Conservation (phyloP, 2,113 vertebrate genomes). For the Lanius ludovicianus region DNA sequence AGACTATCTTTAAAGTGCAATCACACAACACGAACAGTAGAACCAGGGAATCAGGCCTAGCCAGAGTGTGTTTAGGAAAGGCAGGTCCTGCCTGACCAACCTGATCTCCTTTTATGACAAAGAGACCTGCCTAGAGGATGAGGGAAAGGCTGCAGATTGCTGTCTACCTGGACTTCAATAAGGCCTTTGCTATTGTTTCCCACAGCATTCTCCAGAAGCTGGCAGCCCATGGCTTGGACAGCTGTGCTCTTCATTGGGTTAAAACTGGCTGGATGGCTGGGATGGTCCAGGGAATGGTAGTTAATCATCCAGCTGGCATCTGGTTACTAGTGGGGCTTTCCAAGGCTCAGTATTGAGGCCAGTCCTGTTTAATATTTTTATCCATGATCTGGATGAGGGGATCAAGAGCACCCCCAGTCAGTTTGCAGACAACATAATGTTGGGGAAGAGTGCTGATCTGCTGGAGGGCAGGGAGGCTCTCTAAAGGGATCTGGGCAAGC, state of each 20-base stretch:
- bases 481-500: background rate
- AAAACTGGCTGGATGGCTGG: background rate
- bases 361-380: background rate
- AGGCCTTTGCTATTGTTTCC: background rate
- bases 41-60: no score
- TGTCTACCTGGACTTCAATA: background rate
- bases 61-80: background rate
- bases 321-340: background rate
- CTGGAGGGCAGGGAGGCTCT: background rate
- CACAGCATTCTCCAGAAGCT: background rate
- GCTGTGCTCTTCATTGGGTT: background rate
- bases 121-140: background rate
- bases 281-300: no score
- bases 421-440: background rate
- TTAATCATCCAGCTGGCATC: background rate
- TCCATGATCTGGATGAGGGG: background rate
- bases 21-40: background rate
- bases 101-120: background rate
- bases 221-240: background rate
- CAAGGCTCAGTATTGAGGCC: background rate
- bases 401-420: background rate
- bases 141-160: background rate
- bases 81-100: background rate
- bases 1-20: background rate
- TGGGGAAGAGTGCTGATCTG: background rate